These are phyloP conservation scores for Melanerpes formicivorus DNA, from an alignment of 2,113 vertebrate species.

Conservation along the genomic window DNA sequence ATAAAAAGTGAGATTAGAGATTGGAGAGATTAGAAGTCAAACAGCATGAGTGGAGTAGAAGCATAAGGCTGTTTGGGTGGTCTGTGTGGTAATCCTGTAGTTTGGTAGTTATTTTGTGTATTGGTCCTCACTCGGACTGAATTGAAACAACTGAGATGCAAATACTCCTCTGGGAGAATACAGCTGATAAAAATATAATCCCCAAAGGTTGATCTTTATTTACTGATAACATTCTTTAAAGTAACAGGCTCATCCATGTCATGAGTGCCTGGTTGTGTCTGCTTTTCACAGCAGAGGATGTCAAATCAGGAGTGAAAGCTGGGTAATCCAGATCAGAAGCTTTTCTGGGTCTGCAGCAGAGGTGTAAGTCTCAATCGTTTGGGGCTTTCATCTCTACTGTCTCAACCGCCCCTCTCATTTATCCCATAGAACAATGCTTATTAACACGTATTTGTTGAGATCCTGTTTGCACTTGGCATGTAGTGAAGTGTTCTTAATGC, in stretches of 20 bases:
- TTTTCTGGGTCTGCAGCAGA: background rate
- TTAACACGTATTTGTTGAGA: background rate
- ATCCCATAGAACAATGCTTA: background rate
- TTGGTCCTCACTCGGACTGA: background rate
- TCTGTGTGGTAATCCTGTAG: background rate
- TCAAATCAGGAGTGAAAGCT: background rate
- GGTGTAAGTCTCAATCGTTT: background rate
- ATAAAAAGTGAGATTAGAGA: slow-evolving; percentile 40
- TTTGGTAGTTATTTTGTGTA: background rate
- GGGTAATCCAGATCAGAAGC: background rate
- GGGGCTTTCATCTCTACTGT: background rate
- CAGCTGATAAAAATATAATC: background rate
- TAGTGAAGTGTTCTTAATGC: background rate
- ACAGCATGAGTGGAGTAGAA: background rate
- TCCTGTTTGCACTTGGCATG: background rate
- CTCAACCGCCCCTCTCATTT: background rate
- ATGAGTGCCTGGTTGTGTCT: background rate
- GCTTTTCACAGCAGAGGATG: background rate
- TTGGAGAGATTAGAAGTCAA: background rate
- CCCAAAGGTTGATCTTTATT: background rate
- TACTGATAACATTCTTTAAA: background rate
- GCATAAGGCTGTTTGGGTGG: background rate
- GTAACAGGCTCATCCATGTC: background rate
- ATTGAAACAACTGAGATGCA: background rate
- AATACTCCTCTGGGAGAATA: background rate